phyloP scores from a whole-genome alignment of 2,888 invertebrate genomes.

The Coleophora flavipennella region DNA sequence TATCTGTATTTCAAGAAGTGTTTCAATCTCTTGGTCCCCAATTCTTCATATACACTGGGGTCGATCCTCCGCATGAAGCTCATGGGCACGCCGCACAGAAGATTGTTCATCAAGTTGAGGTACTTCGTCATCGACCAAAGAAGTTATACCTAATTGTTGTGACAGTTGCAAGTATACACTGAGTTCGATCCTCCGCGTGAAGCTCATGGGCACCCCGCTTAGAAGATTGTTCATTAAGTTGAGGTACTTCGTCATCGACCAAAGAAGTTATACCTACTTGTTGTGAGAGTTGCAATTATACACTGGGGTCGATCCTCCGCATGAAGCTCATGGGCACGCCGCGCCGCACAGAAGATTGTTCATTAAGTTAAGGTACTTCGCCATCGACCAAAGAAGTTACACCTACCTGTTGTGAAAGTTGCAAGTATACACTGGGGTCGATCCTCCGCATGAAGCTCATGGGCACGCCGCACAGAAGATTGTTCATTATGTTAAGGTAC shows the following conservation, averaged over 20 bases:
- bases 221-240: constrained; percentile 59
- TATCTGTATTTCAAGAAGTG: too few species aligned
- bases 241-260: constrained; percentile 40
- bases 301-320: too few species aligned
- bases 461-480: constrained; percentile 56
- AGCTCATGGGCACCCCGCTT: constrained; percentile 59
- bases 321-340: too few species aligned
- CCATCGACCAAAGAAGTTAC: too few species aligned
- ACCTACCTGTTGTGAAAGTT: constrained; percentile 50
- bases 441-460: constrained; percentile 48
- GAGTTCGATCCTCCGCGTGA: too few species aligned
- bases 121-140: constrained; percentile 40
- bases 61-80: constrained; percentile 43
- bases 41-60: too few species aligned
- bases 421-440: constrained; percentile 38
- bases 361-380: too few species aligned
- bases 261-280: constrained; percentile 32
- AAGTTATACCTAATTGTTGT: constrained; percentile 32
- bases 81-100: constrained; percentile 58
- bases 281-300: too few species aligned
- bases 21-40: too few species aligned
- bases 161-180: too few species aligned
- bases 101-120: constrained; percentile 56
- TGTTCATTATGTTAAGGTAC: constrained; percentile 58
- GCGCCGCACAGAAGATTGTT: too few species aligned